A percentile compares a stretch with the other conserved stretches of the same genome.
phyloP scores from a whole-genome alignment of 2,797 vertebrate genomes.

The Monodelphis domestica region DNA sequence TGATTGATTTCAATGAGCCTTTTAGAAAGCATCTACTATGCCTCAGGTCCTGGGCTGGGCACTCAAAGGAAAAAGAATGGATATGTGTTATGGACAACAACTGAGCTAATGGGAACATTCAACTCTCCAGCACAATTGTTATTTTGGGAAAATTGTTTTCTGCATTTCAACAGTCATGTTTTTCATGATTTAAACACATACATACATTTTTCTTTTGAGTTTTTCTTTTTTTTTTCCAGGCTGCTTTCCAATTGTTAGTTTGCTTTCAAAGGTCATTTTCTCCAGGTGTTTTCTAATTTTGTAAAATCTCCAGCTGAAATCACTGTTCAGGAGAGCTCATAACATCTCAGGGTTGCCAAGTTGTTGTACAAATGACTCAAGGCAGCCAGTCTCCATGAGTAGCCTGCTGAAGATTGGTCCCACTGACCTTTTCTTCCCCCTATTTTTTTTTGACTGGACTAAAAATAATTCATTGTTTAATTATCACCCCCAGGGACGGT shows the following conservation, averaged over 20 bases:
- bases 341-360: constrained; percentile 37
- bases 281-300: constrained; percentile 42
- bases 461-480: constrained; percentile 39
- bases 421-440: not conserved
- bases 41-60: not conserved
- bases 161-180: not conserved
- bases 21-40: not conserved
- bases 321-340: not conserved
- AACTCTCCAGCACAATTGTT: not conserved
- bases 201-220: constrained; percentile 19
- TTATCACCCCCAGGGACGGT: constrained; percentile 39
- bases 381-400: not conserved
- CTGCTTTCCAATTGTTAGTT: constrained; percentile 64
- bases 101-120: not conserved
- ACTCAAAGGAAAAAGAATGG: not conserved
- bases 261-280: constrained; percentile 41
- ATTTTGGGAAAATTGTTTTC: not conserved
- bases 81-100: not conserved
- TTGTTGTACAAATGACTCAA: not conserved
- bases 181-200: constrained; percentile 33
- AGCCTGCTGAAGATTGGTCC: constrained; percentile 16
- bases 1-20: not conserved
- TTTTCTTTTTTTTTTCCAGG: constrained; percentile 52
- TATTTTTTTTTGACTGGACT: constrained; percentile 12
- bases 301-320: constrained; percentile 44